Conservation (phyloP, 2,113 vertebrate species). For the Pristiophorus japonicus region DNA sequence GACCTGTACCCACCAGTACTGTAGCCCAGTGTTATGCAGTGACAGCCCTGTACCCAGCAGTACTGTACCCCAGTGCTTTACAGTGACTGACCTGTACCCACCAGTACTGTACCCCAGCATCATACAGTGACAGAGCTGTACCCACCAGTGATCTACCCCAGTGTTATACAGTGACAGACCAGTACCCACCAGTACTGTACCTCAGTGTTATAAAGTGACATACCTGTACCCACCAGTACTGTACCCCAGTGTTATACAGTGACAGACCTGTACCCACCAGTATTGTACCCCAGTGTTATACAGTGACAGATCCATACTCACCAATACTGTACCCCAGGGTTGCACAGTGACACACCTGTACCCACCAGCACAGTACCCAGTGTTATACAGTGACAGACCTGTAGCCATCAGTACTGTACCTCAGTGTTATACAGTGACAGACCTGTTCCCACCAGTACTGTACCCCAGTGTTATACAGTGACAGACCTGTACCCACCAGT, state of each 20-base stretch:
- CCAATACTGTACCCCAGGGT: not conserved
- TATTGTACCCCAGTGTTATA: not conserved
- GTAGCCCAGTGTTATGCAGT: not conserved
- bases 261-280: not conserved
- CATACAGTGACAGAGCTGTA: not conserved
- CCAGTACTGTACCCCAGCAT: not conserved
- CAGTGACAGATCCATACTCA: not conserved
- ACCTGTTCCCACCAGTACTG: not conserved
- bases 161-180: not conserved
- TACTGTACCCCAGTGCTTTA: not conserved
- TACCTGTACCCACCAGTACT: not conserved
- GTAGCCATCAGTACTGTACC: not conserved
- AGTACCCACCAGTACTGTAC: not conserved
- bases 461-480: not conserved
- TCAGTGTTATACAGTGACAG: not conserved
- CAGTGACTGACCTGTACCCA: not conserved
- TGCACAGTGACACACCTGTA: not conserved
- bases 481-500: not conserved
- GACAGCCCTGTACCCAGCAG: not conserved
- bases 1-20: no score
- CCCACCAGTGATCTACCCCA: not conserved
- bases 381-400: not conserved
- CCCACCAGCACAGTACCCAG: not conserved
- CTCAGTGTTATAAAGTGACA: not conserved
- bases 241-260: not conserved